phyloP scores from a whole-genome alignment of 2,797 vertebrate genomes.

The Catharus ustulatus region DNA sequence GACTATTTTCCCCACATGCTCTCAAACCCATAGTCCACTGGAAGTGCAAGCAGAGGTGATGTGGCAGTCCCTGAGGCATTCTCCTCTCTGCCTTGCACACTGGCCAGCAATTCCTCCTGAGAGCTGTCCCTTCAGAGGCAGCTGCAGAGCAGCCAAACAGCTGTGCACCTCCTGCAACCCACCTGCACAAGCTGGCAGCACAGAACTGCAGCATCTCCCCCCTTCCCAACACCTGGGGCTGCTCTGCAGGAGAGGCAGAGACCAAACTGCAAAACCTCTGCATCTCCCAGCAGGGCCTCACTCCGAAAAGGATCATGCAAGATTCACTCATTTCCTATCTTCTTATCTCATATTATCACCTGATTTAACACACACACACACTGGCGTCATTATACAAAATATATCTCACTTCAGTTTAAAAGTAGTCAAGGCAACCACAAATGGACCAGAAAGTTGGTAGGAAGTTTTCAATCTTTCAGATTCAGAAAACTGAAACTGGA shows the following conservation, averaged over 20 bases:
- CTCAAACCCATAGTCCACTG: not conserved
- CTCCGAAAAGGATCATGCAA: not conserved
- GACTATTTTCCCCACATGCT: not conserved
- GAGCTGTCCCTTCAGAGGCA: not conserved
- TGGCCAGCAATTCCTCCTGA: not conserved
- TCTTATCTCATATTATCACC: not conserved
- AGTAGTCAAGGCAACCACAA: not conserved
- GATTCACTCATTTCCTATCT: not conserved
- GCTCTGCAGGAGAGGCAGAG: not conserved
- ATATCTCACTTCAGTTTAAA: not conserved
- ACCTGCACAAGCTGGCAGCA: not conserved
- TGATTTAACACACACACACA: not conserved
- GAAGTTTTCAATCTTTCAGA: not conserved
- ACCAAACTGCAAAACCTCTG: not conserved
- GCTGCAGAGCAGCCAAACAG: not conserved
- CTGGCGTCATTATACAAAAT: not conserved
- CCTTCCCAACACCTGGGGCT: fast-evolving
- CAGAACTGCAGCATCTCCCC: not conserved
- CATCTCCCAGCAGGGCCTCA: not conserved
- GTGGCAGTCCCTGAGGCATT: fast-evolving
- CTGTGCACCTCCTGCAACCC: not conserved
- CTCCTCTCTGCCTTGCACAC: not conserved
- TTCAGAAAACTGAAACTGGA: not conserved
- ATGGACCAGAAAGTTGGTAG: not conserved
- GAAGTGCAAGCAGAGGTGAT: not conserved